Conservation (phyloP, 30 jellyfish, hydroid and myxozoan genomes). For the Hydractinia symbiolongicarpus region DNA sequence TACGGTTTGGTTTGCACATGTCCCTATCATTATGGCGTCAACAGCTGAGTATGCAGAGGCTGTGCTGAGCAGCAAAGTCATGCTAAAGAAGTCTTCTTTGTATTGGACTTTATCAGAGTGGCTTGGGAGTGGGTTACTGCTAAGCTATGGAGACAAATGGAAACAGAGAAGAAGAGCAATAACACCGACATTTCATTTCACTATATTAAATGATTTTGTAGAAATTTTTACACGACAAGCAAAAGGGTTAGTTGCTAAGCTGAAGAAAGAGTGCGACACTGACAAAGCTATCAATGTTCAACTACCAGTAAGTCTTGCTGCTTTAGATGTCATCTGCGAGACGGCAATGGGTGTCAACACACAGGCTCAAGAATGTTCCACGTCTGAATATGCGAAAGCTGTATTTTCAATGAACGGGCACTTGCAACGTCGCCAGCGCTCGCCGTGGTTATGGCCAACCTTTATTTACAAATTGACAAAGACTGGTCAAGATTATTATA, state of each 20-base stretch:
- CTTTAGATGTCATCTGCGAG: slow-evolving; percentile 35
- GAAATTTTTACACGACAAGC: slow-evolving; percentile 54
- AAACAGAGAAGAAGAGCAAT: slow-evolving; percentile 56
- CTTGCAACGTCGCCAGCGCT: slow-evolving; percentile 15
- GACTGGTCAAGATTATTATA: slow-evolving; percentile 16
- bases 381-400: slow-evolving; percentile 60
- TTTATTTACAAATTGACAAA: slow-evolving; percentile 15
- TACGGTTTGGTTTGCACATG: slow-evolving; percentile 8
- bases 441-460: slow-evolving; percentile 48
- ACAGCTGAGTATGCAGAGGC: slow-evolving; percentile 19
- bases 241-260: slow-evolving; percentile 32
- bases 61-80: slow-evolving; percentile 40
- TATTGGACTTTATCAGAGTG: slow-evolving; percentile 52
- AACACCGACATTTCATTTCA: slow-evolving; percentile 88
- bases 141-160: slow-evolving; percentile 78
- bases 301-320: slow-evolving; percentile 5
- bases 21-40: slow-evolving; percentile 7
- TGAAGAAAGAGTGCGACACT: slow-evolving; percentile 17
- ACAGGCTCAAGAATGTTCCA: slow-evolving; percentile 46
- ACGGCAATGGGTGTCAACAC: slow-evolving; percentile 91
- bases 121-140: slow-evolving; percentile 63
- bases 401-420: slow-evolving; percentile 21
- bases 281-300: slow-evolving; percentile 20
- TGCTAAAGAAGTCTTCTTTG: slow-evolving; percentile 43
- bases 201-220: slow-evolving; percentile 59